phyloP scores from a whole-genome alignment of 2,888 invertebrate genomes.

The Caenorhabditis parvicauda region DNA sequence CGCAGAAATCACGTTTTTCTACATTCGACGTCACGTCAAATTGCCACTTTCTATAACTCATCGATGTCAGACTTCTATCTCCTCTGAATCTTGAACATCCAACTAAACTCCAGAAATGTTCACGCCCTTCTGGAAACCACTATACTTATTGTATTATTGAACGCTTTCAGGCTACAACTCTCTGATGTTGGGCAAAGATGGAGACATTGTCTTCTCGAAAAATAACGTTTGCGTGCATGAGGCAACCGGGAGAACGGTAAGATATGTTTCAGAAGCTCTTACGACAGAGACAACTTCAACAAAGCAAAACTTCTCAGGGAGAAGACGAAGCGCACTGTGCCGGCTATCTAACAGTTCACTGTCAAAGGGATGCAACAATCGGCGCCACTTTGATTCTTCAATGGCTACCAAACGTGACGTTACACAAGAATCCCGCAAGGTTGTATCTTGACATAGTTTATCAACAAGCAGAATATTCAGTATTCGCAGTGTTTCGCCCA shows the following conservation, averaged over 20 bases:
- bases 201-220: conserved; percentile 71
- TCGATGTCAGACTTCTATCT: no score
- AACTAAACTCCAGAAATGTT: no score
- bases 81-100: no score
- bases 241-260: conserved; percentile 65
- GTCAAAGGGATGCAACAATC: conserved; percentile 65
- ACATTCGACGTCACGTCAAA: no score
- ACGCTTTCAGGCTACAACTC: conserved; percentile 47
- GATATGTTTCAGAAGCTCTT: background rate
- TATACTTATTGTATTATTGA: background rate
- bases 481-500: conserved; percentile 57
- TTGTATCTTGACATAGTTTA: conserved; percentile 8
- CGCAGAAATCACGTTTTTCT: no score
- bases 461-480: conserved; percentile 28
- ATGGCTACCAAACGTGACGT: conserved; percentile 89
- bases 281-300: background rate
- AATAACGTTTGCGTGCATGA: conserved; percentile 97
- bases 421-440: conserved; percentile 80
- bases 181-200: conserved; percentile 64
- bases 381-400: conserved; percentile 80
- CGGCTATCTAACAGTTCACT: conserved; percentile 82
- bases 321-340: conserved; percentile 75
- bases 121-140: no score
- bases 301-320: conserved; percentile 65
- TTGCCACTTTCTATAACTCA: no score